Evolutionary conservation across 2,797 vertebrate species (phyloP).

Genomic region (Toxotes lorentzi): DNA sequence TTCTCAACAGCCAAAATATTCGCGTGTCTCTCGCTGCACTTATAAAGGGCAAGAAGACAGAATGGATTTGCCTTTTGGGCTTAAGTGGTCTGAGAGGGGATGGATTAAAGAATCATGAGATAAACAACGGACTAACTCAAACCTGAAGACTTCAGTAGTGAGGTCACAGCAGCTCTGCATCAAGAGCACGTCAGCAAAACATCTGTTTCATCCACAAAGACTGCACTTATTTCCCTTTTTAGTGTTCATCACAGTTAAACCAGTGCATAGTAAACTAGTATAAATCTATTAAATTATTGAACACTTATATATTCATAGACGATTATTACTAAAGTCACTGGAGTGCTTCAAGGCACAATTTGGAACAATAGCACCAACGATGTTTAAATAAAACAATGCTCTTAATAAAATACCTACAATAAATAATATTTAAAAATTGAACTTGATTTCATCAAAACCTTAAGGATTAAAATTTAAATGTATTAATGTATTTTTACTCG

Average conservation of each 20-base stretch:
- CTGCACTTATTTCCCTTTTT: background rate
- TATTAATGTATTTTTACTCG: background rate
- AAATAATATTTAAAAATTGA: background rate
- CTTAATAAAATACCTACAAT: background rate
- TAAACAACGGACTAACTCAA: constrained; percentile 65
- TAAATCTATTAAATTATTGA: background rate
- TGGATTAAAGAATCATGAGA: constrained; percentile 81
- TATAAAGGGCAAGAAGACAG: constrained; percentile 44
- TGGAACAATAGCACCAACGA: too few relatives aligned
- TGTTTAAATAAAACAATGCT: too few relatives aligned
- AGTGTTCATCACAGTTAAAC: background rate
- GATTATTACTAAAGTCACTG: background rate
- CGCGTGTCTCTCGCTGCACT: constrained; percentile 49
- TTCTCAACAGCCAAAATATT: constrained; percentile 54
- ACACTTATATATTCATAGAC: constrained; percentile 12
- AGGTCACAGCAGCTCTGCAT: constrained; percentile 18
- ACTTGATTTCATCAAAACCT: background rate
- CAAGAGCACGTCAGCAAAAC: constrained; percentile 16
- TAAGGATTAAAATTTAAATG: background rate
- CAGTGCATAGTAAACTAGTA: background rate
- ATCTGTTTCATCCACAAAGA: background rate
- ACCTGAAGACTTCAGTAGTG: constrained; percentile 28
- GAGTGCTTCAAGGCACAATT: background rate
- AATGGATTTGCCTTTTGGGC: constrained; percentile 71
- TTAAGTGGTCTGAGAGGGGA: constrained; percentile 72